Conservation (phyloP, 2,797 vertebrate species). For the Pangasius larnaudii region DNA sequence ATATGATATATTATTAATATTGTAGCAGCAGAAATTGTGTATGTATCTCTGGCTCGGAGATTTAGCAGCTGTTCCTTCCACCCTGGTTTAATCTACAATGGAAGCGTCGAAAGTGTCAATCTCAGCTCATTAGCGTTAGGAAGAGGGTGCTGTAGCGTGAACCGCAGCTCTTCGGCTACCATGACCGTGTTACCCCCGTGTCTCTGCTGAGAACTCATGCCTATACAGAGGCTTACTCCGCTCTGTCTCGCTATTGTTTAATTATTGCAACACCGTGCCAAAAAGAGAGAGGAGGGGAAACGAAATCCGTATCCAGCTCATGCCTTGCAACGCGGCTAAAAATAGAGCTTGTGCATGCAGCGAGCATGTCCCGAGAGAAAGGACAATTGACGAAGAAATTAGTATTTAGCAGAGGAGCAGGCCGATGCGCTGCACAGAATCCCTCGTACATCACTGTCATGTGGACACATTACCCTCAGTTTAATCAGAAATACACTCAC, state of each 20-base stretch:
- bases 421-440: not conserved
- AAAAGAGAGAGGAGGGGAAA: conserved; percentile 17
- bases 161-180: not conserved
- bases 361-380: conserved; percentile 45
- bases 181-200: conserved; percentile 10
- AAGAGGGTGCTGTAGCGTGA: not conserved
- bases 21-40: too few species aligned
- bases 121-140: not conserved
- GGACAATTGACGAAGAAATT: conserved; percentile 48
- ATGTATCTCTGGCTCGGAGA: not conserved
- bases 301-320: conserved; percentile 53
- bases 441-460: conserved; percentile 50
- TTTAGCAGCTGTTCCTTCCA: not conserved
- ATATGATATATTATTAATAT: too few species aligned
- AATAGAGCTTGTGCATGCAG: conserved; percentile 62
- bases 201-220: conserved; percentile 29
- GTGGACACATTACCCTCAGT: conserved; percentile 18
- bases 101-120: not conserved
- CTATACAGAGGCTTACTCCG: conserved; percentile 25
- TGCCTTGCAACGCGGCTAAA: conserved; percentile 69
- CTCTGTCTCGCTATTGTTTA: conserved; percentile 25
- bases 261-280: conserved; percentile 41
- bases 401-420: conserved; percentile 51
- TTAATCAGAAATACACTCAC: conserved; percentile 35
- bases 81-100: not conserved